Base-by-base conservation (phyloP, 2,888 invertebrate species). In the Drosophila melanosoma region DNA sequence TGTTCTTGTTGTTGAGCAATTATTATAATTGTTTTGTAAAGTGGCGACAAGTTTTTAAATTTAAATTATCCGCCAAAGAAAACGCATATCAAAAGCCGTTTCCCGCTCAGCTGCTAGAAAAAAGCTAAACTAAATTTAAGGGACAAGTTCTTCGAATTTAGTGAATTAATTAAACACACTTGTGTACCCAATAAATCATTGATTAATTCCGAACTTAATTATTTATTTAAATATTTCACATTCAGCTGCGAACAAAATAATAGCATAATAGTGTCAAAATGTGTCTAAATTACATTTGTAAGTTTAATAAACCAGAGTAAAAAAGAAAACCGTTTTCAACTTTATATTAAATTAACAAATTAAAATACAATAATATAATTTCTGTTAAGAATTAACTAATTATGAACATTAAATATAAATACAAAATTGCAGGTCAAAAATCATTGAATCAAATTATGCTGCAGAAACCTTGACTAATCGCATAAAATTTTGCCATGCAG, bases 1-100 rank as follows among this genome's bases (percentile, higher is more conserved):
- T 69, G 59, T 59, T 69, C 60, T 70, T 59, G 67, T 20, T 59
- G 54, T 68, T 51, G 42, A 74, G 76, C 74, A 82, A 82, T 74
- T 82, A 78, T 82, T 71, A 72, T 73, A 71, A 80, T 74, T 54
- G 68, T 40, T 58, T 69, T 69, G 65, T 49, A 32, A 56, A 40
- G 11, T 57, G 56, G 42, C 6, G 53, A 69, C 48, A 49, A 17
- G 33, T 29, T 26, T 52, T 20, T n/a, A 0, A 40, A 36, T 20
- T 40, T 20, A 23, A 45, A 49, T 51, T 15, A 23, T 15, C 23
- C 3, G 15, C 7, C 23, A 15, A 49, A 49, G 26, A 49, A 17
- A 49, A 49, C 17, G 15, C 26, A 49, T 17, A 49, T 49, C 5
- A 26, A 49, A 26, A 1, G 23, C 23, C 7, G 2, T 3, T 45